These are phyloP conservation scores for Cephalopterus ornatus DNA, from an alignment of 2,113 vertebrate species.

Conservation along the genomic window DNA sequence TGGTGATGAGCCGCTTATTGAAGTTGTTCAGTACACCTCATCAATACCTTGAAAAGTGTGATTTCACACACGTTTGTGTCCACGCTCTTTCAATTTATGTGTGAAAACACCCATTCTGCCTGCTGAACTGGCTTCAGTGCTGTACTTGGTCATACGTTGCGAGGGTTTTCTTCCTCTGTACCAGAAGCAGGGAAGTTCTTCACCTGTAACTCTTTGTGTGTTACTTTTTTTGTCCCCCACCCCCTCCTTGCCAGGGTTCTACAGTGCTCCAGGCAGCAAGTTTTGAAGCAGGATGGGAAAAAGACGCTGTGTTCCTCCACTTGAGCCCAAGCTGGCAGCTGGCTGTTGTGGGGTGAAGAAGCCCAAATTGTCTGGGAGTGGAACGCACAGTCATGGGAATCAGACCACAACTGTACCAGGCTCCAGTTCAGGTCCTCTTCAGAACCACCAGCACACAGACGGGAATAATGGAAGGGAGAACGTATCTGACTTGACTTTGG, in stretches of 20 bases:
- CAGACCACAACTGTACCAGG: slow-evolving; percentile 76
- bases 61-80: neutral
- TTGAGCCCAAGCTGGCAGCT: slow-evolving; percentile 85
- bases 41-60: neutral
- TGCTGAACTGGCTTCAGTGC: neutral
- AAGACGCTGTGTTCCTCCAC: slow-evolving; percentile 84
- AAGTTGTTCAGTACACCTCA: neutral
- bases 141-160: rapidly evolving
- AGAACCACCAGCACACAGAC: slow-evolving; percentile 84
- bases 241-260: slow-evolving; percentile 70
- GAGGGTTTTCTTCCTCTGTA: neutral
- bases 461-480: slow-evolving; percentile 80
- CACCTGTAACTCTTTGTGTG: slow-evolving; percentile 3
- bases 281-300: slow-evolving; percentile 85
- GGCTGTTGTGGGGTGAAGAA: slow-evolving; percentile 87
- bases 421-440: slow-evolving; percentile 82
- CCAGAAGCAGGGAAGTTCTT: neutral
- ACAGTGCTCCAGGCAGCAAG: slow-evolving; percentile 72
- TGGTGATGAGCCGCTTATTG: neutral
- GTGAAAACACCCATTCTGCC: neutral
- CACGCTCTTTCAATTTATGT: rapidly evolving
- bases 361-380: slow-evolving; percentile 81
- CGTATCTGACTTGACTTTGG: slow-evolving; percentile 80
- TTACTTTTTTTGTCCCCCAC: neutral
- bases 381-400: slow-evolving; percentile 79